Conservation (phyloP, 2,797 vertebrate species). For the Pseudotriccus pelzelni region DNA sequence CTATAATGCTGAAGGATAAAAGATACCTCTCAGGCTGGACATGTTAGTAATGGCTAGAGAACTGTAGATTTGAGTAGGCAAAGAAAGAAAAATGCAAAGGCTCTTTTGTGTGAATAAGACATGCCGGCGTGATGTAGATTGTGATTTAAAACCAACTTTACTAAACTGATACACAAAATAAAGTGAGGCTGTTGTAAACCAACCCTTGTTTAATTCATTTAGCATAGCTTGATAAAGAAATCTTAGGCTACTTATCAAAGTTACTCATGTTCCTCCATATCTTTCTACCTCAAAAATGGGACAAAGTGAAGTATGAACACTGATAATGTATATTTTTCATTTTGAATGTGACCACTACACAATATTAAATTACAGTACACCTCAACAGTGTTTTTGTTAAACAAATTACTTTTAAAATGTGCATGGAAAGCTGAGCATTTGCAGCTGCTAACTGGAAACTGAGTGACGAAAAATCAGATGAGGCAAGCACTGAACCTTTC, state of each 20-base stretch:
- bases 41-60: background rate
- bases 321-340: background rate
- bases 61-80: background rate
- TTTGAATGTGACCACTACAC: background rate
- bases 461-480: background rate
- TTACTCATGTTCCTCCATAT: background rate
- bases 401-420: background rate
- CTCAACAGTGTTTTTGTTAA: background rate
- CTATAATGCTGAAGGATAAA: background rate
- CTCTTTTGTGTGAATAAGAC: background rate
- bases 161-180: background rate
- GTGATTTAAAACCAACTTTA: background rate
- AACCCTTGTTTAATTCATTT: background rate
- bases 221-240: background rate
- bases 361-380: background rate
- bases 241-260: background rate
- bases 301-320: background rate
- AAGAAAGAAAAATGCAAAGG: background rate
- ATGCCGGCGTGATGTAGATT: background rate
- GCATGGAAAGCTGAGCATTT: background rate
- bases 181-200: background rate
- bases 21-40: background rate
- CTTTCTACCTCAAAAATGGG: background rate
- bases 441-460: background rate
- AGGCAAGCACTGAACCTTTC: background rate